phyloP scores from a whole-genome alignment of 2,888 invertebrate species.

The Lasioglossum villosulum region DNA sequence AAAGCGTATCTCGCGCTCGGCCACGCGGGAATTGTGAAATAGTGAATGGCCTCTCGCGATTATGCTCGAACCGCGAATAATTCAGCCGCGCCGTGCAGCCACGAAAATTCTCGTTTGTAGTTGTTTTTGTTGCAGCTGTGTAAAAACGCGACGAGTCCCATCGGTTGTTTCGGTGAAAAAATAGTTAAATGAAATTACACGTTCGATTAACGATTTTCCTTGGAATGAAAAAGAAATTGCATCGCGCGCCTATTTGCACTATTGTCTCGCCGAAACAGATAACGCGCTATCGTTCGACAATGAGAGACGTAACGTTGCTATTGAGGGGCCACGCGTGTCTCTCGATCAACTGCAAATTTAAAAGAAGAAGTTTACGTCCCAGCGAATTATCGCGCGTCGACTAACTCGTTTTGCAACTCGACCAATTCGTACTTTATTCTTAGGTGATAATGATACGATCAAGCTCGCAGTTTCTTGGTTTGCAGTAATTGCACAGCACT shows the following conservation, averaged over 20 bases:
- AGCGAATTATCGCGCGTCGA: constrained; percentile 38
- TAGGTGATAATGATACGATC: constrained; percentile 23
- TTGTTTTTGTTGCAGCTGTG: background rate
- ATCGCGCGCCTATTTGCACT: background rate
- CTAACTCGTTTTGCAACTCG: constrained; percentile 29
- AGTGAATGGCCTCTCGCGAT: constrained; percentile 46
- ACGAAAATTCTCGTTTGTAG: constrained; percentile 2
- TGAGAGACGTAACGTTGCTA: background rate
- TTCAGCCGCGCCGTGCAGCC: background rate
- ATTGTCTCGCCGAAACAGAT: background rate
- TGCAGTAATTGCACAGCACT: background rate
- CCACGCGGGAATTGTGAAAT: constrained; percentile 55
- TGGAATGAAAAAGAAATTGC: background rate
- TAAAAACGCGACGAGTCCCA: background rate
- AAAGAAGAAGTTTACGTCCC: constrained; percentile 26
- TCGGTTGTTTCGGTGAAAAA: background rate
- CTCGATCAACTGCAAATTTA: background rate
- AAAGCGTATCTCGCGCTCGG: constrained; percentile 12
- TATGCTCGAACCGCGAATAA: constrained; percentile 10
- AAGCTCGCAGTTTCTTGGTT: constrained; percentile 21
- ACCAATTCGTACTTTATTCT: constrained; percentile 20
- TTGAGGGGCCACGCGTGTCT: constrained; percentile 1
- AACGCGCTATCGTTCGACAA: background rate
- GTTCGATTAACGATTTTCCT: background rate
- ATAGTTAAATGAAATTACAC: background rate